phyloP scores from a whole-genome alignment of 2,888 invertebrate species.

The Drosophila sordidapex region DNA sequence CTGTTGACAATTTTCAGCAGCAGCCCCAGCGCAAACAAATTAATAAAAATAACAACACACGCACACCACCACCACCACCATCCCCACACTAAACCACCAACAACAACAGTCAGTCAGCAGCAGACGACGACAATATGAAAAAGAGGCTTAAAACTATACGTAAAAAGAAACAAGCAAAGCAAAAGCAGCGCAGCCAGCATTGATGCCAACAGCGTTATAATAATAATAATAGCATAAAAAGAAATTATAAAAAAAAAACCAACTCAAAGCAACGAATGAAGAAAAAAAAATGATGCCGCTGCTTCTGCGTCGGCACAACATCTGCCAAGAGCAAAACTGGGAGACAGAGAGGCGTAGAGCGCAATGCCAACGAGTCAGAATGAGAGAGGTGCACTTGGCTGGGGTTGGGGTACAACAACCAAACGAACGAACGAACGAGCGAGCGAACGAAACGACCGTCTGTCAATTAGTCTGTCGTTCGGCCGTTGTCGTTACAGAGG shows the following conservation, averaged over 20 bases:
- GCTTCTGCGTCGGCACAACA: conserved; percentile 29
- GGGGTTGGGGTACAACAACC: conserved; percentile 1
- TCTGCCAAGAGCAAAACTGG: conserved; percentile 37
- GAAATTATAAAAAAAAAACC: conserved; percentile 65
- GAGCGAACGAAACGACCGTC: conserved; percentile 23
- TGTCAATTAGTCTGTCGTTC: conserved; percentile 25
- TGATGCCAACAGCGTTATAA: conserved; percentile 68
- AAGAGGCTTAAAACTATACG: conserved; percentile 67
- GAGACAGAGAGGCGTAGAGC: conserved; percentile 38
- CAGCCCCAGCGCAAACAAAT: conserved; percentile 74
- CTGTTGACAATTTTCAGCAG: conserved; percentile 69
- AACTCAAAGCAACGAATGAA: conserved; percentile 56
- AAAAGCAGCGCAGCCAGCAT: conserved; percentile 46
- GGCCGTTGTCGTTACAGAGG: conserved; percentile 30
- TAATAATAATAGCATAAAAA: conserved; percentile 76
- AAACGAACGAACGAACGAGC: conserved; percentile 4
- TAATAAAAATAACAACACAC: conserved; percentile 80
- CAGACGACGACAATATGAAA: conserved; percentile 63
- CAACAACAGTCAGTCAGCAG: conserved; percentile 17
- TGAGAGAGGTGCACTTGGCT: conserved; percentile 9
- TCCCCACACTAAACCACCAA: conserved; percentile 13
- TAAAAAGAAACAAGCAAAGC: conserved; percentile 60
- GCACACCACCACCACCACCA: conserved; percentile 48
- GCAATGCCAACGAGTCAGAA: conserved; percentile 35
- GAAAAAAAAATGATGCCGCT: conserved; percentile 62